Conservation (phyloP, 2,113 vertebrate genomes). For the Psilopsiagon aurifrons region DNA sequence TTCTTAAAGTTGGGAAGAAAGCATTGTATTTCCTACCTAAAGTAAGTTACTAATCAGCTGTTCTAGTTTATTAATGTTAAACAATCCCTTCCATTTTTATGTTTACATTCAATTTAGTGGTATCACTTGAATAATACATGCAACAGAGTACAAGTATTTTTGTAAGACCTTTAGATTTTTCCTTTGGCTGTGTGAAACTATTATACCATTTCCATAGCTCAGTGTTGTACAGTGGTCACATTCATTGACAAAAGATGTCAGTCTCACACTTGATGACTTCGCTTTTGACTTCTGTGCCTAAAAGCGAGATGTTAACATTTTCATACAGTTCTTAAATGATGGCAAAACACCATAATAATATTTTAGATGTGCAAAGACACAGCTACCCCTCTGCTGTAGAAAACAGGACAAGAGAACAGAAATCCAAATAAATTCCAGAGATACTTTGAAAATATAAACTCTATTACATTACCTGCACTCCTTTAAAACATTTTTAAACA, state of each 20-base stretch:
- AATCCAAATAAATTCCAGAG: not conserved
- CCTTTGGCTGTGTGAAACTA: not conserved
- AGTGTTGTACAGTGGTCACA: not conserved
- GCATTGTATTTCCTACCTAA: not conserved
- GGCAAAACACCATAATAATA: not conserved
- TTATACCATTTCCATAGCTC: not conserved
- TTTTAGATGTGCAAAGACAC: not conserved
- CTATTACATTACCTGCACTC: not conserved
- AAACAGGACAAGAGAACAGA: not conserved
- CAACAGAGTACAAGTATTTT: not conserved
- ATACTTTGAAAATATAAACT: not conserved
- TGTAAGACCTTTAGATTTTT: not conserved
- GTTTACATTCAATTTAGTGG: not conserved
- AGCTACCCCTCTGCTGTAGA: not conserved
- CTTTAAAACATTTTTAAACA: not conserved
- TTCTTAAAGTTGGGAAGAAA: not conserved
- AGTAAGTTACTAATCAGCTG: not conserved
- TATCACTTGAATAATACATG: not conserved
- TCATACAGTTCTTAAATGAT: not conserved
- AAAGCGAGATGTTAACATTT: not conserved
- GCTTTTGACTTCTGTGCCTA: not conserved
- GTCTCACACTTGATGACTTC: not conserved
- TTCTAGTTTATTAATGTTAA: not conserved
- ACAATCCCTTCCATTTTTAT: not conserved
- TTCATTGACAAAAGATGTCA: not conserved